phyloP scores from a whole-genome alignment of 2,797 vertebrate species.

The Pseudochirops cupreus region DNA sequence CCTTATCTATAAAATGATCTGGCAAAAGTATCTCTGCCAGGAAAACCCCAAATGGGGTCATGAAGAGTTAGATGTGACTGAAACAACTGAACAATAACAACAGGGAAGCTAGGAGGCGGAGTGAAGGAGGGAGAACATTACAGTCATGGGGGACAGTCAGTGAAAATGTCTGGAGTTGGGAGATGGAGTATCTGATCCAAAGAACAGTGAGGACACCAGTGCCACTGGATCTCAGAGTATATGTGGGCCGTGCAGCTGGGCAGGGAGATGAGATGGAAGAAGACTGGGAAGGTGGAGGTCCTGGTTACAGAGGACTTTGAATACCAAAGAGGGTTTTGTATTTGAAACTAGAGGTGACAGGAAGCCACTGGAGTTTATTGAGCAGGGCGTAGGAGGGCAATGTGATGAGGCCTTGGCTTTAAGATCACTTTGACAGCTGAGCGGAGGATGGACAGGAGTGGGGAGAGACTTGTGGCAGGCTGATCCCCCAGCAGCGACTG shows the following conservation, averaged over 20 bases:
- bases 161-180: background rate
- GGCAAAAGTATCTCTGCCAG: background rate
- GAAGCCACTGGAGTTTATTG: background rate
- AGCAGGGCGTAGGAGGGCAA: slow-evolving; percentile 1
- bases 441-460: background rate
- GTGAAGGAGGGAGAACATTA: background rate
- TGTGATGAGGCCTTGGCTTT: background rate
- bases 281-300: background rate
- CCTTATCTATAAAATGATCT: background rate
- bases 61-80: background rate
- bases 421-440: slow-evolving; percentile 6
- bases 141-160: background rate
- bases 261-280: background rate
- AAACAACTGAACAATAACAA: background rate
- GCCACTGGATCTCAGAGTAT: background rate
- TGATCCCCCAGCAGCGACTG: background rate
- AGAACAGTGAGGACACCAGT: background rate
- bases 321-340: background rate
- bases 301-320: background rate
- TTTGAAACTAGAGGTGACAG: slow-evolving; percentile 24
- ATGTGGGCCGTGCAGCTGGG: background rate
- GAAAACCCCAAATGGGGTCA: background rate
- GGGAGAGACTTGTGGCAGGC: background rate
- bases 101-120: background rate
- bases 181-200: background rate